A percentile compares a stretch with the other conserved stretches of the same genome.
These are phyloP conservation scores for Exocentrus adspersus DNA, from an alignment of 2,888 invertebrate genomes.

Conservation along the genomic window DNA sequence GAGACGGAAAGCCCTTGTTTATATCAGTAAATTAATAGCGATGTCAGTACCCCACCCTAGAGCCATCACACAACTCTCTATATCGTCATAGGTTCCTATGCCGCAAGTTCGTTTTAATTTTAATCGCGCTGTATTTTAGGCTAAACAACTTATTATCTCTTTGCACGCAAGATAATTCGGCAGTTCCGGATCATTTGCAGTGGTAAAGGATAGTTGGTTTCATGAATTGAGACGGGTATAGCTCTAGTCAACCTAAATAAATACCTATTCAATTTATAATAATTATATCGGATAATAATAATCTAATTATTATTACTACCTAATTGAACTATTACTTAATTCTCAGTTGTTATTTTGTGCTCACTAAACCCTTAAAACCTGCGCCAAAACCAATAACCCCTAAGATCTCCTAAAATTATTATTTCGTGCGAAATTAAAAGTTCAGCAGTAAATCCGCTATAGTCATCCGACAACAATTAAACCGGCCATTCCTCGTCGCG, in stretches of 20 bases:
- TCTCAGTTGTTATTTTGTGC: no score
- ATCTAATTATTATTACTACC: no score
- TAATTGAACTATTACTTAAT: no score
- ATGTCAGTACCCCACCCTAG: conserved; percentile 38
- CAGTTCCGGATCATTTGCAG: conserved; percentile 56
- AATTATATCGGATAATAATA: no score
- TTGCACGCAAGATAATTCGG: conserved; percentile 54
- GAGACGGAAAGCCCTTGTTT: conserved; percentile 8
- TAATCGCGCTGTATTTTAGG: conserved; percentile 58
- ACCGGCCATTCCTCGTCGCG: not conserved
- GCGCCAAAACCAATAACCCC: no score
- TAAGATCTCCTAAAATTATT: no score
- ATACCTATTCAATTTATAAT: no score
- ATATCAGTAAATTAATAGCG: conserved; percentile 19
- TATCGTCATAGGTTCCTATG: conserved; percentile 35
- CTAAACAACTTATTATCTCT: conserved; percentile 58
- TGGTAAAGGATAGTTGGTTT: conserved; percentile 55
- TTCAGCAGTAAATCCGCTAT: not conserved
- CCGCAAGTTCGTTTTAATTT: conserved; percentile 52
- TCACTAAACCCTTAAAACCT: no score
- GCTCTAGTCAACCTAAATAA: no score
- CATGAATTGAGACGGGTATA: conserved; percentile 37
- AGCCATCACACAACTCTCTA: conserved; percentile 35
- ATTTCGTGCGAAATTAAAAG: not conserved
- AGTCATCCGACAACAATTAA: conserved; percentile 3